These are phyloP conservation scores for Temnothorax unifasciatus DNA, from an alignment of 2,888 invertebrate species.

Conservation along the genomic window DNA sequence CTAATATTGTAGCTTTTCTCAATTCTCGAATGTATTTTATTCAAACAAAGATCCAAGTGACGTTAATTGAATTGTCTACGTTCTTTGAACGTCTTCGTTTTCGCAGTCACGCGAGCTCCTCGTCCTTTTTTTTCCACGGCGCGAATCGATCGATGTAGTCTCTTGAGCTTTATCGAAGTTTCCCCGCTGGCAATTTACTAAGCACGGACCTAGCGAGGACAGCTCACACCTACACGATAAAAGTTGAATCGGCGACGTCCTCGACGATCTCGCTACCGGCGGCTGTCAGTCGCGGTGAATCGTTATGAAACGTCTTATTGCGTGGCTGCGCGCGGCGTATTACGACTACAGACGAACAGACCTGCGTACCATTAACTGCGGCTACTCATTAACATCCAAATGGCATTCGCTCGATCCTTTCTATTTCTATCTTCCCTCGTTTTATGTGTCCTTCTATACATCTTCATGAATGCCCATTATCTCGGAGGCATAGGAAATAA, in stretches of 20 bases:
- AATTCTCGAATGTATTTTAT: neutral
- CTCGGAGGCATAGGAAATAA: constrained; percentile 9
- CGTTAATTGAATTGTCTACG: constrained; percentile 11
- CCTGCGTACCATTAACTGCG: constrained; percentile 50
- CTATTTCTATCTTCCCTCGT: constrained; percentile 43
- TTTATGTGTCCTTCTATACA: constrained; percentile 15
- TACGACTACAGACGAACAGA: constrained; percentile 25
- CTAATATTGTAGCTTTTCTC: neutral
- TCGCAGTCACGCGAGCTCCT: constrained; percentile 25
- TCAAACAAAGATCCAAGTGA: neutral
- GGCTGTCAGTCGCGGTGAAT: constrained; percentile 38
- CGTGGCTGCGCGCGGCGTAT: constrained; percentile 37
- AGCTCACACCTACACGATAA: constrained; percentile 53
- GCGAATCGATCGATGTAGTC: constrained; percentile 36
- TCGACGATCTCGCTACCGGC: constrained; percentile 45
- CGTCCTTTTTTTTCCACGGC: constrained; percentile 2
- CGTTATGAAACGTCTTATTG: constrained; percentile 59
- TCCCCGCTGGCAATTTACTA: constrained; percentile 32
- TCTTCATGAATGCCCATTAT: constrained; percentile 14
- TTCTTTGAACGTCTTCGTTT: neutral
- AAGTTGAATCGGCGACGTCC: constrained; percentile 54
- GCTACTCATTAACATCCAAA: constrained; percentile 54
- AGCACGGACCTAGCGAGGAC: constrained; percentile 54
- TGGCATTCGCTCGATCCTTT: constrained; percentile 47
- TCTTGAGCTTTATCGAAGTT: constrained; percentile 61